Evolutionary conservation across 2,113 vertebrate genomes (phyloP).

Genomic region (Ceuthmochares aereus): DNA sequence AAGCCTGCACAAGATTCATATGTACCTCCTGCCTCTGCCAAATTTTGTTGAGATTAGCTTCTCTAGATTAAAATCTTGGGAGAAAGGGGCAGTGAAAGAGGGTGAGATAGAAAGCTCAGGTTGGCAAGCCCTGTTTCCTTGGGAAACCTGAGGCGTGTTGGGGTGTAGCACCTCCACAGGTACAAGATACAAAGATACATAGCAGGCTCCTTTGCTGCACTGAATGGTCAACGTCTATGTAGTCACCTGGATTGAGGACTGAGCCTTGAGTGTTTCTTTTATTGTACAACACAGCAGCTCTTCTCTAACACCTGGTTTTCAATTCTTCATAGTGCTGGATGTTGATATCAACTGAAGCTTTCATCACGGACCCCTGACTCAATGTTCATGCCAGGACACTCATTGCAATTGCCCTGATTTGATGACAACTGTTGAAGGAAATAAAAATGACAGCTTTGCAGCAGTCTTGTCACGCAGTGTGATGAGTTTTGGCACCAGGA

Average conservation of each 20-base stretch:
- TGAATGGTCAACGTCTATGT: neutral
- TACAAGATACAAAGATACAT: neutral
- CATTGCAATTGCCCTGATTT: neutral
- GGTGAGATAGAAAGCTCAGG: neutral
- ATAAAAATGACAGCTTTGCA: neutral
- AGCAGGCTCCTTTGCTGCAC: neutral
- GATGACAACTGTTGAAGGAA: neutral
- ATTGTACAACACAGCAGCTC: neutral
- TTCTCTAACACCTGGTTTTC: neutral
- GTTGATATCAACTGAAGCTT: neutral
- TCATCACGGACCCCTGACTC: neutral
- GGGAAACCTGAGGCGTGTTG: accelerated
- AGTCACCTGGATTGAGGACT: neutral
- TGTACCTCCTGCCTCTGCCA: neutral
- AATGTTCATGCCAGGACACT: neutral
- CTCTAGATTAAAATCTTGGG: neutral
- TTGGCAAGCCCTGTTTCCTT: neutral
- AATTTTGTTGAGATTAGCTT: neutral
- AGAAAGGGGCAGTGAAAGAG: neutral
- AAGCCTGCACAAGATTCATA: neutral
- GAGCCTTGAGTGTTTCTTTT: accelerated
- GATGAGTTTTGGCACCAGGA: neutral
- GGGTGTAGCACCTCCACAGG: neutral
- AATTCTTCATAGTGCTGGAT: neutral
- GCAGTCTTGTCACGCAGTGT: neutral